Evolutionary conservation across 92 coral and sea anemone species (phyloP).

Genomic region (Paramuricea clavata): DNA sequence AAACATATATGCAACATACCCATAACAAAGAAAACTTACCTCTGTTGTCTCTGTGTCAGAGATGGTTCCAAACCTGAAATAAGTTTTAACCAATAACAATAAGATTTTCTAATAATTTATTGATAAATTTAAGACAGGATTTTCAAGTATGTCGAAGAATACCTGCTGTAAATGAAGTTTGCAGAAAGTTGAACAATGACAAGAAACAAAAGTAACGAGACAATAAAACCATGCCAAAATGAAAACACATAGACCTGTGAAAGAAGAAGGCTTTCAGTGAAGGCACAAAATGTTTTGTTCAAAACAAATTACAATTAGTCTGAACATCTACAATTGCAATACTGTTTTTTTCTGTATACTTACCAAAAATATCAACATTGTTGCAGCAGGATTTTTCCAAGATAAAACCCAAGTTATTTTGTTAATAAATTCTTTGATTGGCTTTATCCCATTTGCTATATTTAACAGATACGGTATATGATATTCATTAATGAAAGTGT

Average conservation of each 20-base stretch:
- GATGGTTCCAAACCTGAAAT: constrained; percentile 24
- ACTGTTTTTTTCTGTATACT: too few species aligned
- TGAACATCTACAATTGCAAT: too few species aligned
- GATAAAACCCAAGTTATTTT: constrained; percentile 65
- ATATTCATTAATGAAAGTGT: too few species aligned
- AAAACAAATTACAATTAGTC: background rate
- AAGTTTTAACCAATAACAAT: background rate
- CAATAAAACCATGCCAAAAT: constrained; percentile 79
- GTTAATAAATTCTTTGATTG: constrained; percentile 81
- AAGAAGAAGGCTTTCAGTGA: too few species aligned
- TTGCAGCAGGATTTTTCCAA: constrained; percentile 87
- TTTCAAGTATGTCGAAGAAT: background rate
- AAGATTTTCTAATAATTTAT: too few species aligned
- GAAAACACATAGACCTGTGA: constrained; percentile 88
- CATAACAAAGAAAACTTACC: too few species aligned
- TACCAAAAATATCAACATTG: constrained; percentile 84
- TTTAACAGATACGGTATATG: background rate
- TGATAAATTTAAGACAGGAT: background rate
- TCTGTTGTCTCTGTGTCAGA: background rate
- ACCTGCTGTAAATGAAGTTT: constrained; percentile 92
- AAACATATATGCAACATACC: too few species aligned
- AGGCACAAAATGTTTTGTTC: too few species aligned
- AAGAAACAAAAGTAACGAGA: constrained; percentile 76
- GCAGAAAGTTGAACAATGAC: constrained; percentile 82
- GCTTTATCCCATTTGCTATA: constrained; percentile 79